A percentile compares a stretch with the other conserved stretches of the same genome.
phyloP scores from a whole-genome alignment of 2,888 invertebrate genomes.

The Dasypolia templi region DNA sequence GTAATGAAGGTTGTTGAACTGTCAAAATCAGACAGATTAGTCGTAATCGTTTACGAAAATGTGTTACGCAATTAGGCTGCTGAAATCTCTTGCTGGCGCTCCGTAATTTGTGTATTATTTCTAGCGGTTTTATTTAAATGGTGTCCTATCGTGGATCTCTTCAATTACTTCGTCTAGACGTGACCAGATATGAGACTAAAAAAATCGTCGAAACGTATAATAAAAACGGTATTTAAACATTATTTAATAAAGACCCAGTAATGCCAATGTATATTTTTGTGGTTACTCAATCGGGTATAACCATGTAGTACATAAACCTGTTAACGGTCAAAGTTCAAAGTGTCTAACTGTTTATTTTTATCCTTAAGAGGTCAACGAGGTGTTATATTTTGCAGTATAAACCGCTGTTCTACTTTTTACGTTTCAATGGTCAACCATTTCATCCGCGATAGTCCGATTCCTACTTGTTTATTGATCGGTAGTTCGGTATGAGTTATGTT shows the following conservation, averaged over 20 bases:
- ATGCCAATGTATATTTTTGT: constrained; percentile 9
- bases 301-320: constrained; percentile 20
- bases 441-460: constrained; percentile 52
- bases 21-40: too few relatives aligned
- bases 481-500: constrained; percentile 34
- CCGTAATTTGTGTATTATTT: constrained; percentile 24
- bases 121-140: constrained; percentile 20
- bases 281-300: constrained; percentile 14
- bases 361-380: constrained; percentile 43
- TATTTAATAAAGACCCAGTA: constrained; percentile 1
- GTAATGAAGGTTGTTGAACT: too few relatives aligned
- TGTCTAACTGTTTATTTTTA: constrained; percentile 47
- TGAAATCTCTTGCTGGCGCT: constrained; percentile 6
- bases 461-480: constrained; percentile 44
- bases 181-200: constrained; percentile 35
- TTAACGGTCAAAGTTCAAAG: constrained; percentile 49
- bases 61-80: too few relatives aligned
- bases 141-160: constrained; percentile 27
- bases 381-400: constrained; percentile 23
- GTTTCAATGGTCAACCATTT: constrained; percentile 57
- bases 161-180: constrained; percentile 30
- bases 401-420: constrained; percentile 60
- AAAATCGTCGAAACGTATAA: constrained; percentile 18
- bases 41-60: too few relatives aligned
- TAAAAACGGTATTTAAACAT: constrained; percentile 24